Percentiles rank a stretch among this genome's conserved stretches.
Conservation (phyloP, 1,140 invertebrate genomes). For the Dreissena rostriformis region DNA sequence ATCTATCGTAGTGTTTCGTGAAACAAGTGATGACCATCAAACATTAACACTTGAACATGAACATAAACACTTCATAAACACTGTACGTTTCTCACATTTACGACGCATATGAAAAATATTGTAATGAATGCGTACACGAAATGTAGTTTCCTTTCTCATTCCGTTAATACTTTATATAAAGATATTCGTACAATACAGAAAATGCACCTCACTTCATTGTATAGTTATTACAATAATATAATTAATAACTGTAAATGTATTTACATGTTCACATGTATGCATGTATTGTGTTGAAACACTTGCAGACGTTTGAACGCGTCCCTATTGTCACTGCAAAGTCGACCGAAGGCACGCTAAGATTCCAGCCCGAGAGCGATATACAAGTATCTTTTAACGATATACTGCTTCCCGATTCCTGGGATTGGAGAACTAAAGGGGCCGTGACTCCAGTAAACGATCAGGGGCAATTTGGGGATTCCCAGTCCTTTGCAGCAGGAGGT, state of each 20-base stretch:
- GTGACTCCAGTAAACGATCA: constrained; percentile 59
- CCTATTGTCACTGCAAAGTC: neutral
- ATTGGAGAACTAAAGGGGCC: constrained; percentile 63
- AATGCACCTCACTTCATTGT: too few species aligned
- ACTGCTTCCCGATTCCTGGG: constrained; percentile 54
- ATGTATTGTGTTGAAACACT: neutral
- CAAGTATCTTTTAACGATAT: neutral
- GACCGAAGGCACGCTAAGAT: neutral
- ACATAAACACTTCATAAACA: neutral
- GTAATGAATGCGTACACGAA: too few species aligned
- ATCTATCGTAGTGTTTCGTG: too few species aligned
- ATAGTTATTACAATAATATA: too few species aligned
- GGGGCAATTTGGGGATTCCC: constrained; percentile 54
- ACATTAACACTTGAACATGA: neutral
- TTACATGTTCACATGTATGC: too few species aligned
- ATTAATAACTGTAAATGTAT: too few species aligned
- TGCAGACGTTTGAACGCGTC: too few species aligned
- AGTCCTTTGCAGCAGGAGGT: constrained; percentile 49
- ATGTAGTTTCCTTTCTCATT: too few species aligned
- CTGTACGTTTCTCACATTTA: neutral
- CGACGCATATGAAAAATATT: too few species aligned
- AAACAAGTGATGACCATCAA: too few species aligned
- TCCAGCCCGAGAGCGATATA: neutral
- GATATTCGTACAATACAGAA: too few species aligned
- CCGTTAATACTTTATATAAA: too few species aligned